Evolutionary conservation across 2,888 invertebrate species (phyloP).

Genomic region (Thecophora atra): DNA sequence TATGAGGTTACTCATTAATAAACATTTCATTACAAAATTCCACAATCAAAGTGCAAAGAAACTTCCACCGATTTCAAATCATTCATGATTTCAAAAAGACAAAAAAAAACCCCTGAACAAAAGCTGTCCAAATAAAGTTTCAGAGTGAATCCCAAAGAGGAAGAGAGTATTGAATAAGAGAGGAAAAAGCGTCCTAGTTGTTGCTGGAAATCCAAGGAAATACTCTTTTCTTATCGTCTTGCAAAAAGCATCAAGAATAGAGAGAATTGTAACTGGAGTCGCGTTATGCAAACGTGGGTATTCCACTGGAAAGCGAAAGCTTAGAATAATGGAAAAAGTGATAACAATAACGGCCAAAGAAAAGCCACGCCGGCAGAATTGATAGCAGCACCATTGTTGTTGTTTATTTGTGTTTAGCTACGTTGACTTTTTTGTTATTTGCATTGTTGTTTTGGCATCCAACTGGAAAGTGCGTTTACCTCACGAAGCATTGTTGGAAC

Average conservation of each 20-base stretch:
- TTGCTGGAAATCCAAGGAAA: not conserved
- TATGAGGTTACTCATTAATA: slow-evolving; percentile 21
- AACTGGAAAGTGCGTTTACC: slow-evolving; percentile 21
- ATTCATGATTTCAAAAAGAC: slow-evolving; percentile 25
- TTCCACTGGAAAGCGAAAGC: not conserved
- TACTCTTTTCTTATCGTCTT: not conserved
- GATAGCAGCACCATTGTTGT: slow-evolving; percentile 24
- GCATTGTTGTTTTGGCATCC: not conserved
- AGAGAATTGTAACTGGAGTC: not conserved
- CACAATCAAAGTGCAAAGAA: slow-evolving; percentile 4
- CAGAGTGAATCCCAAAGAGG: too few species aligned
- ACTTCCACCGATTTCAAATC: slow-evolving; percentile 10
- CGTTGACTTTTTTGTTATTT: not conserved
- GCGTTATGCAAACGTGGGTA: not conserved
- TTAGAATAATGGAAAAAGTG: not conserved
- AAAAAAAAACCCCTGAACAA: not conserved
- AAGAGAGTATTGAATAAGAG: not conserved
- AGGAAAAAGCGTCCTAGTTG: not conserved
- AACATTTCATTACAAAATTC: slow-evolving; percentile 32
- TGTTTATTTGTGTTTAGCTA: not conserved
- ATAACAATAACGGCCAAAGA: not conserved
- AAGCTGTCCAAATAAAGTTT: too few species aligned
- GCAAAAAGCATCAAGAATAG: not conserved
- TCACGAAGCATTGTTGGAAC: not conserved
- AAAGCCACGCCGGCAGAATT: slow-evolving; percentile 27